These are phyloP conservation scores for Notechis scutatus DNA, from an alignment of 2,113 vertebrate genomes.

Conservation along the genomic window DNA sequence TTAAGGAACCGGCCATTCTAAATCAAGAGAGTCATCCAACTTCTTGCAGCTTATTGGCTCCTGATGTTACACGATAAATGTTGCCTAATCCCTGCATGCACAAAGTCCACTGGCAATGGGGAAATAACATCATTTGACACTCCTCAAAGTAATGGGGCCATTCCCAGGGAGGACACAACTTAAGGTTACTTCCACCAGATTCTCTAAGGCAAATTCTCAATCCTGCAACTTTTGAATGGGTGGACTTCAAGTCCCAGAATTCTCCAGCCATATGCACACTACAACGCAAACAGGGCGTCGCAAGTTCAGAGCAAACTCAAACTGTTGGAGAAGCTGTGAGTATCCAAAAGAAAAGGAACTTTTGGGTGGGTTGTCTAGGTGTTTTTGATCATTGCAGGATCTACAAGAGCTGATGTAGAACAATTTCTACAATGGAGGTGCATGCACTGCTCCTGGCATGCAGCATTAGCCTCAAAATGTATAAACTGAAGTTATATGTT, in stretches of 20 bases:
- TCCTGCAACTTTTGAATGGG: not conserved
- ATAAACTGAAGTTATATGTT: not conserved
- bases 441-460: not conserved
- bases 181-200: not conserved
- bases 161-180: not conserved
- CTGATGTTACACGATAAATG: not conserved
- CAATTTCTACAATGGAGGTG: not conserved
- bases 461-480: not conserved
- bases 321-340: slow-evolving; percentile 93
- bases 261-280: slow-evolving; percentile 58
- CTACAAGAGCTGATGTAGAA: not conserved
- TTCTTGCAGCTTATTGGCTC: not conserved
- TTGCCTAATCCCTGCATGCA: not conserved
- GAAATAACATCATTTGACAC: not conserved
- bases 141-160: not conserved
- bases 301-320: slow-evolving; percentile 99
- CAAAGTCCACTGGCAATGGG: not conserved
- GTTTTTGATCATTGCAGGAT: not conserved
- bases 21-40: not conserved
- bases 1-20: not conserved
- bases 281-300: slow-evolving; percentile 93
- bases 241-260: not conserved
- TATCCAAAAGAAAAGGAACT: slow-evolving; percentile 14
- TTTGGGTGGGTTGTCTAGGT: not conserved
- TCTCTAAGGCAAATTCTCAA: not conserved